Percentiles rank a stretch among this genome's conserved stretches.
phyloP scores from a whole-genome alignment of 2,888 invertebrate genomes.

The Marasmarcha lunaedactyla region DNA sequence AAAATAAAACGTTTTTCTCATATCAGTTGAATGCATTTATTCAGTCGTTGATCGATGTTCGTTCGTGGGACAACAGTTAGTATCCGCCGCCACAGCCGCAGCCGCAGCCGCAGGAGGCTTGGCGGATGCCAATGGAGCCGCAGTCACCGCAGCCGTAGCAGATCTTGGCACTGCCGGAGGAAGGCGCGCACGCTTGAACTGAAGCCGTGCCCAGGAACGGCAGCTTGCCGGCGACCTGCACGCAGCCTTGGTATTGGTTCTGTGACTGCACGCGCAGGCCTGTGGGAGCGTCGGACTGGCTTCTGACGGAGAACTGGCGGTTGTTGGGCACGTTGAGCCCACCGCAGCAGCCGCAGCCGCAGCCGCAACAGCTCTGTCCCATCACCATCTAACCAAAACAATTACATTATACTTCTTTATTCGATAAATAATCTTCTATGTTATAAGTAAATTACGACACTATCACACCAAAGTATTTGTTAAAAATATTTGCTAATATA shows the following conservation, averaged over 20 bases:
- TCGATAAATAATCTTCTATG: no score
- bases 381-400: no score
- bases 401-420: no score
- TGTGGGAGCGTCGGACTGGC: neutral
- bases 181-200: neutral
- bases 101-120: neutral
- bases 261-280: neutral
- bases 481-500: neutral
- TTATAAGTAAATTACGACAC: no score
- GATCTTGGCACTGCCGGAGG: neutral
- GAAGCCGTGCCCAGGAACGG: neutral
- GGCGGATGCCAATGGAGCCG: neutral
- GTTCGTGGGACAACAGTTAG: no score
- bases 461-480: neutral
- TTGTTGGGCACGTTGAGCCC: neutral
- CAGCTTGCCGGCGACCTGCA: neutral
- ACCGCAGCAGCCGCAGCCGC: neutral
- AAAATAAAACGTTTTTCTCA: no score
- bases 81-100: neutral
- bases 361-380: neutral
- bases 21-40: no score
- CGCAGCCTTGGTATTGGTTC: constrained; percentile 1
- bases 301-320: neutral
- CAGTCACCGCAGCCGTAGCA: neutral
- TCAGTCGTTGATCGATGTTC: no score